A percentile compares a stretch with the other conserved stretches of the same genome.
Conservation (phyloP, 2,888 invertebrate species). For the Tribolium freemani region DNA sequence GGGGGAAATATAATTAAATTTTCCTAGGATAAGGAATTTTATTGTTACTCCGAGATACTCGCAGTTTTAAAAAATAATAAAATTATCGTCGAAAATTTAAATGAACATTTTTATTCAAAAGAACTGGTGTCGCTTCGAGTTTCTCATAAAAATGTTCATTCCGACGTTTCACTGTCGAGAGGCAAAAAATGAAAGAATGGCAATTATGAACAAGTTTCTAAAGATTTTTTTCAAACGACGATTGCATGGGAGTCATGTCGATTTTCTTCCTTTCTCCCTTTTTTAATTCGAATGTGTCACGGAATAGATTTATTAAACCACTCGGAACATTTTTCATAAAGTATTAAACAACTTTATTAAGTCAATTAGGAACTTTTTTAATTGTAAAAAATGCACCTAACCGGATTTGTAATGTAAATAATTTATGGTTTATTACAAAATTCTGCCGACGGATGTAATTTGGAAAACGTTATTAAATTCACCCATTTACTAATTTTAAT, state of each 20-base stretch:
- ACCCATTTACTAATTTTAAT: background rate
- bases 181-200: constrained; percentile 12
- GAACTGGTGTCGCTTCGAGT: background rate
- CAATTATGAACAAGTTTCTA: constrained; percentile 3
- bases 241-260: background rate
- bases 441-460: background rate
- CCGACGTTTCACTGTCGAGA: background rate
- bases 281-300: background rate
- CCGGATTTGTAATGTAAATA: background rate
- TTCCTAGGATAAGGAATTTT: background rate
- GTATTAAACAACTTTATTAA: background rate
- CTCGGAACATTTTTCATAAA: background rate
- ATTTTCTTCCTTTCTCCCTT: background rate
- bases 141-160: constrained; percentile 3
- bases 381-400: background rate
- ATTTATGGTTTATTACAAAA: background rate
- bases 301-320: background rate
- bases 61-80: constrained; percentile 2
- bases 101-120: constrained; percentile 8
- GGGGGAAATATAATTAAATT: constrained; percentile 1
- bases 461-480: background rate
- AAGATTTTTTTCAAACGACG: constrained; percentile 2
- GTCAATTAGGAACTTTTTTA: background rate
- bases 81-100: constrained; percentile 12
- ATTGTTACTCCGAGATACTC: background rate